Conservation (phyloP, 35 echinoderm and acorn worm species). For the Patiria miniata region DNA sequence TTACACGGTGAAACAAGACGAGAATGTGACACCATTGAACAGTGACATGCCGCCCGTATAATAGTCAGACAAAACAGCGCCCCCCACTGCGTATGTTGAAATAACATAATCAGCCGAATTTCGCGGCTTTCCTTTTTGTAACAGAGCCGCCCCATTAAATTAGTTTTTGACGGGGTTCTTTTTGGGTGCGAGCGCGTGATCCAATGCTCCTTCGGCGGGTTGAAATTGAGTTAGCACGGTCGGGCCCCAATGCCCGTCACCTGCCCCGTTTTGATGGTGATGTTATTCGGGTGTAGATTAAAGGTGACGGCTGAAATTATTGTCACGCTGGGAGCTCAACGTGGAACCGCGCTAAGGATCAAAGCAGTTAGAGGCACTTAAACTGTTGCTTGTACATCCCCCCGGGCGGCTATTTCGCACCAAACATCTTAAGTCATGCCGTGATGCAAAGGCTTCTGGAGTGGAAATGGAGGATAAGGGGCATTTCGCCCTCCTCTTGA, state of each 20-base stretch:
- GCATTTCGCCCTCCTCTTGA: no score
- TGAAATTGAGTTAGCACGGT: conserved; percentile 20
- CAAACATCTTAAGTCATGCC: no score
- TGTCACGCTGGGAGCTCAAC: background rate
- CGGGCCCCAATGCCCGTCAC: background rate
- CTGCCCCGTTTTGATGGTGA: conserved; percentile 12
- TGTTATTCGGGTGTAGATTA: background rate
- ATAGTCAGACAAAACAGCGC: background rate
- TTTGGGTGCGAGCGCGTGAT: background rate
- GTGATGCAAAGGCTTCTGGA: no score
- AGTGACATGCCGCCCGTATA: background rate
- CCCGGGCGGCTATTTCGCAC: no score
- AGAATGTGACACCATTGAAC: background rate
- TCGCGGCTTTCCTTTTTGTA: background rate
- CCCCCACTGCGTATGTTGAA: conserved; percentile 1
- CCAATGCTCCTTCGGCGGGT: background rate
- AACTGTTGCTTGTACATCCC: no score
- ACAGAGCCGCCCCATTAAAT: background rate
- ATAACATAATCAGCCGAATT: background rate
- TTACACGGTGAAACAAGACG: background rate
- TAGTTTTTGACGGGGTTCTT: background rate
- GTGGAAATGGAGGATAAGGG: no score
- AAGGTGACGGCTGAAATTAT: background rate
- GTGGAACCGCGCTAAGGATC: background rate
- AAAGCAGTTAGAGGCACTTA: background rate